Conservation (phyloP, 1,140 invertebrate species). For the Drosophila nebulosa region DNA sequence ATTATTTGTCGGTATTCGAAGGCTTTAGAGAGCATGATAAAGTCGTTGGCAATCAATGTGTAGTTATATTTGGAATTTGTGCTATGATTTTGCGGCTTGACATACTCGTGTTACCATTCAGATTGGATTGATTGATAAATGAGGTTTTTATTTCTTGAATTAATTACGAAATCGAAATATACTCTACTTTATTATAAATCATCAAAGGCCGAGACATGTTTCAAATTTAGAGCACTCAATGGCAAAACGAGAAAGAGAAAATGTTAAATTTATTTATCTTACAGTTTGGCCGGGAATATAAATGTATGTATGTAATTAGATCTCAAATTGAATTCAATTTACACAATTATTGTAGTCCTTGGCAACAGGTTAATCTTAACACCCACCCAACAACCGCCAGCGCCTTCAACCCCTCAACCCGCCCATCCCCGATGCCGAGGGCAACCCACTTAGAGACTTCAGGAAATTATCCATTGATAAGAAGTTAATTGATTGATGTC, state of each 20-base stretch:
- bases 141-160: slow-evolving; percentile 50
- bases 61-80: not conserved
- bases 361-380: not conserved
- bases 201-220: not conserved
- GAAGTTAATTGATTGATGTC: slow-evolving; percentile 71
- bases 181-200: slow-evolving; percentile 24
- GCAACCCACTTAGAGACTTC: not conserved
- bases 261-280: not conserved
- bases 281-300: not conserved
- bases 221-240: slow-evolving; percentile 3
- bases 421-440: not conserved
- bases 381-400: not conserved
- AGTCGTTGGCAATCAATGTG: not conserved
- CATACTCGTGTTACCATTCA: slow-evolving; percentile 38
- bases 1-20: too few relatives aligned
- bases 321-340: not conserved
- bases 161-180: slow-evolving; percentile 48
- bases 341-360: not conserved
- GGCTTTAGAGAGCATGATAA: not conserved
- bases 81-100: slow-evolving; percentile 31
- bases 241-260: not conserved
- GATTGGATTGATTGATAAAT: slow-evolving; percentile 73
- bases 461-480: slow-evolving; percentile 45
- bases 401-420: not conserved
- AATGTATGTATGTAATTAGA: not conserved